These are phyloP conservation scores for Nemotelus nigrinus DNA, from an alignment of 2,888 invertebrate species.

Conservation along the genomic window DNA sequence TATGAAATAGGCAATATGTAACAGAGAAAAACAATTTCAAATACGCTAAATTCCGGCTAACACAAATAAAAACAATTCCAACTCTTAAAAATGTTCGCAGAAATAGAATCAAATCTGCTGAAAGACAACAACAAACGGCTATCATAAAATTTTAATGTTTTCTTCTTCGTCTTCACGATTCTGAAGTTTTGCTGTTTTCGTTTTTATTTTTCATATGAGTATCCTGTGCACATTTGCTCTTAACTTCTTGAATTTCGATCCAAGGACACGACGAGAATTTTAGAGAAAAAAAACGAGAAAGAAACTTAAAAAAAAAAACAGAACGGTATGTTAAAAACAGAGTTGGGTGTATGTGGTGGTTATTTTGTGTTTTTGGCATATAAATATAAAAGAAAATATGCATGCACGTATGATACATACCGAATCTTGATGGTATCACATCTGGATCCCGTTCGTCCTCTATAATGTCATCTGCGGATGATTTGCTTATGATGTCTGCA, in stretches of 20 bases:
- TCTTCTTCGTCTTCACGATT: background rate
- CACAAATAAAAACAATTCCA: no score
- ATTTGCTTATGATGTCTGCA: conserved; percentile 65
- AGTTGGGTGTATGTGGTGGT: no score
- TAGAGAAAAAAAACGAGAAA: no score
- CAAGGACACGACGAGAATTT: no score
- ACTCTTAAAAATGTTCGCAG: no score
- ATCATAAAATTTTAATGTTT: conserved; percentile 26
- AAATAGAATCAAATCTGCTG: background rate
- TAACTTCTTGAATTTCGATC: background rate
- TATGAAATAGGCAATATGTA: no score
- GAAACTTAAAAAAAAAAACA: no score
- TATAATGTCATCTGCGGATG: conserved; percentile 62
- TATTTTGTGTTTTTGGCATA: no score
- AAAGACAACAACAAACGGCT: background rate
- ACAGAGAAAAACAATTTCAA: no score
- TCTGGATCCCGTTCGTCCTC: conserved; percentile 72
- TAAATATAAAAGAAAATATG: conserved; percentile 3
- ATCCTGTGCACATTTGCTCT: background rate
- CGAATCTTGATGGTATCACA: conserved; percentile 79
- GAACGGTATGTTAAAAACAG: no score
- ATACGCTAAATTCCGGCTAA: no score
- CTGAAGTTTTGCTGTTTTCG: conserved; percentile 1
- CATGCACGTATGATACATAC: conserved; percentile 63
- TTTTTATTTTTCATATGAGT: background rate